A percentile compares a stretch with the other conserved stretches of the same genome.
phyloP scores from a whole-genome alignment of 1,140 invertebrate genomes.

The Harlomillsia oculata region DNA sequence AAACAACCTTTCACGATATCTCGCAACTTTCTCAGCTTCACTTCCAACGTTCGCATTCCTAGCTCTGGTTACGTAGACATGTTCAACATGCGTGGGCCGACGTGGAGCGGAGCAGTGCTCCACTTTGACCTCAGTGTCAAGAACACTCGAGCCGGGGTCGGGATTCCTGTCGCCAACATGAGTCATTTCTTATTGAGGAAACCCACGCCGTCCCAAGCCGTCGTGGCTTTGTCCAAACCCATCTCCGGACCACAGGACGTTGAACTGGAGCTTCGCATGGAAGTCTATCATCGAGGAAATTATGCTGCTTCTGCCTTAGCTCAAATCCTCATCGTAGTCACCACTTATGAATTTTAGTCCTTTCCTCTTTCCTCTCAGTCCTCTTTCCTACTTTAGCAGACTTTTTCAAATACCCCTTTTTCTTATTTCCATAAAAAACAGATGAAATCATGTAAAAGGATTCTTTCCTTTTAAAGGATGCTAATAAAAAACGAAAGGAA shows the following conservation, averaged over 20 bases:
- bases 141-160: slow-evolving; percentile 50
- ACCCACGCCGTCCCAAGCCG: slow-evolving; percentile 51
- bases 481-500: too few relatives aligned
- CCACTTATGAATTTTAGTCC: slow-evolving; percentile 66
- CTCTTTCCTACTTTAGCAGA: too few relatives aligned
- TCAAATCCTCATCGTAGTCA: slow-evolving; percentile 73
- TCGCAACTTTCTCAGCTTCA: slow-evolving; percentile 83
- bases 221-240: slow-evolving; percentile 57
- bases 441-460: too few relatives aligned
- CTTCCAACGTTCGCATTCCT: slow-evolving; percentile 68
- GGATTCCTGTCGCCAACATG: slow-evolving; percentile 51
- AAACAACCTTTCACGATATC: slow-evolving; percentile 70
- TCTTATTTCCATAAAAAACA: too few relatives aligned
- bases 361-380: too few relatives aligned
- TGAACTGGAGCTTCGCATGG: slow-evolving; percentile 75
- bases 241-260: slow-evolving; percentile 71
- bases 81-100: slow-evolving; percentile 71
- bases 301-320: slow-evolving; percentile 70
- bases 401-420: too few relatives aligned
- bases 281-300: slow-evolving; percentile 57
- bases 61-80: slow-evolving; percentile 57
- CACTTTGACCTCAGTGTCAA: slow-evolving; percentile 65
- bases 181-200: slow-evolving; percentile 54
- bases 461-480: too few relatives aligned
- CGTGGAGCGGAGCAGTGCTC: slow-evolving; percentile 54